Evolutionary conservation across 2,888 invertebrate species (phyloP).

Genomic region (Scaptomyza caliginosa): DNA sequence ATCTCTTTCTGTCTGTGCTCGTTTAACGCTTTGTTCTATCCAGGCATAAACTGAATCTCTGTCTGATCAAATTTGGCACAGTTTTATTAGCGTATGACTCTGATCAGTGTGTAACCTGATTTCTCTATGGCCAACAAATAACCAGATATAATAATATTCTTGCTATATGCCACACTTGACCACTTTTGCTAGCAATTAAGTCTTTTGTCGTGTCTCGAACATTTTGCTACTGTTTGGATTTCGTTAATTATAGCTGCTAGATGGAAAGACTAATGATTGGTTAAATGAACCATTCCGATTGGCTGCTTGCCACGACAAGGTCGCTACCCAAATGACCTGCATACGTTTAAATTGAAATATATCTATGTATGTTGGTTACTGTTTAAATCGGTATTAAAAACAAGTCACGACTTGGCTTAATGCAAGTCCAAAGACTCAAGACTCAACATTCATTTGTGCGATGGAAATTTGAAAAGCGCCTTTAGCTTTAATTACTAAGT

Average conservation of each 20-base stretch:
- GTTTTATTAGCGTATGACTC: conserved; percentile 60
- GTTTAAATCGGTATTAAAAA: conserved; percentile 7
- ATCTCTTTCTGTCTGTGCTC: conserved; percentile 6
- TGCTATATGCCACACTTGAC: conserved; percentile 1
- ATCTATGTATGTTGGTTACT: not conserved
- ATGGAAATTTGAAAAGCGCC: not conserved
- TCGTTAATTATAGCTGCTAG: conserved; percentile 49
- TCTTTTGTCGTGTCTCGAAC: conserved; percentile 5
- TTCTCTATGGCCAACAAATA: conserved; percentile 41
- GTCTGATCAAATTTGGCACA: conserved; percentile 50
- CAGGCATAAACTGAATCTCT: conserved; percentile 12
- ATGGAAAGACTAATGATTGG: conserved; percentile 50
- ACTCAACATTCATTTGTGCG: not conserved
- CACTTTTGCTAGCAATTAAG: conserved; percentile 6
- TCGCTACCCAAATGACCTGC: conserved; percentile 51
- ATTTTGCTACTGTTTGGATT: conserved; percentile 37
- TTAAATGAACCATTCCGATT: conserved; percentile 35
- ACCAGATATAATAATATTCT: conserved; percentile 6
- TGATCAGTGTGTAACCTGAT: conserved; percentile 65
- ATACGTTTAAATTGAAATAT: conserved; percentile 2
- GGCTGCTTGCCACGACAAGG: conserved; percentile 46
- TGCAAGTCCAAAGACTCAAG: not conserved
- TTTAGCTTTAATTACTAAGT: not conserved
- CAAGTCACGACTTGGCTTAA: conserved; percentile 42
- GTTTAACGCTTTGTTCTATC: conserved; percentile 25